A percentile compares a stretch with the other conserved stretches of the same genome.
Evolutionary conservation across 2,888 invertebrate genomes (phyloP).

Genomic region (Eilema depressum): DNA sequence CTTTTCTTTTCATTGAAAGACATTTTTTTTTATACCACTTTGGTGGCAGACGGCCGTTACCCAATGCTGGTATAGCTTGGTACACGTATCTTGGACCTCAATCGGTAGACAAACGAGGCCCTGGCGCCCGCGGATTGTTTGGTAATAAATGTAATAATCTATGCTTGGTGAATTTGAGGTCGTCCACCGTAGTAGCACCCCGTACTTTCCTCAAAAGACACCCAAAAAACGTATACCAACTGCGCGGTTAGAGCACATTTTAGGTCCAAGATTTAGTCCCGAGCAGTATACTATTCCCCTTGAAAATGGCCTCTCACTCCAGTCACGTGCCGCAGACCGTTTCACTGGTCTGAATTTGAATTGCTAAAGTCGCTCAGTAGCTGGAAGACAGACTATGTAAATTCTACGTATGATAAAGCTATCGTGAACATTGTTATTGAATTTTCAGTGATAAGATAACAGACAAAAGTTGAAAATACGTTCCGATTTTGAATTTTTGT

Average conservation of each 20-base stretch:
- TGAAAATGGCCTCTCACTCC: background rate
- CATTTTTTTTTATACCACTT: too few species aligned
- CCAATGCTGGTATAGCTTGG: background rate
- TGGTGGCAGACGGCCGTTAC: background rate
- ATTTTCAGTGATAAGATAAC: constrained; percentile 7
- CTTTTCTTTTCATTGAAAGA: background rate
- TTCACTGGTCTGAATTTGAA: background rate
- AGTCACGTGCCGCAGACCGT: background rate
- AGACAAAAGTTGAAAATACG: background rate
- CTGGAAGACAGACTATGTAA: constrained; percentile 2
- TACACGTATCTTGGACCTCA: too few species aligned
- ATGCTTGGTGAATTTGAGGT: too few species aligned
- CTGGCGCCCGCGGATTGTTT: too few species aligned
- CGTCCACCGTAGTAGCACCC: too few species aligned
- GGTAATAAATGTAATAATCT: too few species aligned
- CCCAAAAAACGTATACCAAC: too few species aligned
- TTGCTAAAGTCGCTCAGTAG: background rate
- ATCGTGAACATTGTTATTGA: constrained; percentile 10
- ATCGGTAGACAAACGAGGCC: too few species aligned
- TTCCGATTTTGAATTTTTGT: background rate
- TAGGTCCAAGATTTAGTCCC: too few species aligned
- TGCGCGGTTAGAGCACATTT: too few species aligned
- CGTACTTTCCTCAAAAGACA: too few species aligned
- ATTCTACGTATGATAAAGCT: background rate
- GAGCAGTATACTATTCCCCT: background rate